These are phyloP conservation scores for Spongilla lacustris DNA, from an alignment of 37 sponge, comb jelly and placozoan genomes.

Conservation along the genomic window DNA sequence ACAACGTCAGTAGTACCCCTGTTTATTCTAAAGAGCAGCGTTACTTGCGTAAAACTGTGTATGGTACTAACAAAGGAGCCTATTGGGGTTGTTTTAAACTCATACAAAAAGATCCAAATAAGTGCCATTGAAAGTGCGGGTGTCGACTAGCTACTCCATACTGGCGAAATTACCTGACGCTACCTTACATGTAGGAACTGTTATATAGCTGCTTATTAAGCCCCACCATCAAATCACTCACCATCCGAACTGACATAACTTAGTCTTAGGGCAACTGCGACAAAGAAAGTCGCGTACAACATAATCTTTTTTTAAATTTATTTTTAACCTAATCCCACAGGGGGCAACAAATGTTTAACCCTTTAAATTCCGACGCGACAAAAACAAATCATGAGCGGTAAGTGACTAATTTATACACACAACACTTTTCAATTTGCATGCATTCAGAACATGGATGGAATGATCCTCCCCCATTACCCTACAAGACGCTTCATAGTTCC, in stretches of 20 bases:
- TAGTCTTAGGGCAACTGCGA: not conserved
- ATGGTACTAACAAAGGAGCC: too few species aligned
- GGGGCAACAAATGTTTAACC: not conserved
- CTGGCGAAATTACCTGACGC: too few species aligned
- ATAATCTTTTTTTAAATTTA: not conserved
- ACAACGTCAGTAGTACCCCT: too few species aligned
- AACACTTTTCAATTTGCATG: not conserved
- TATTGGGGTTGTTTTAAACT: too few species aligned
- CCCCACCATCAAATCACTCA: not conserved
- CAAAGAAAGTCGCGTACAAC: not conserved
- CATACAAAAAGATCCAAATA: too few species aligned
- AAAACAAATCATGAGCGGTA: not conserved
- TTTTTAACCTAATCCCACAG: too few species aligned
- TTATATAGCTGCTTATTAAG: not conserved
- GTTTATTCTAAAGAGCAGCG: too few species aligned
- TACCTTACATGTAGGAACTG: too few species aligned
- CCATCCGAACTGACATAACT: not conserved
- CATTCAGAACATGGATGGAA: constrained; percentile 49
- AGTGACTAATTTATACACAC: not conserved
- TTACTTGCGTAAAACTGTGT: too few species aligned
- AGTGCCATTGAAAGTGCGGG: too few species aligned
- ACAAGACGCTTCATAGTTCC: constrained; percentile 8
- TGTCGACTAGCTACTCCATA: too few species aligned
- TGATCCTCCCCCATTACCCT: constrained; percentile 50
- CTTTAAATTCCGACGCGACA: not conserved